A percentile compares a stretch with the other conserved stretches of the same genome.
Conservation (phyloP, 2,113 vertebrate species). For the Hemichromis elongatus region DNA sequence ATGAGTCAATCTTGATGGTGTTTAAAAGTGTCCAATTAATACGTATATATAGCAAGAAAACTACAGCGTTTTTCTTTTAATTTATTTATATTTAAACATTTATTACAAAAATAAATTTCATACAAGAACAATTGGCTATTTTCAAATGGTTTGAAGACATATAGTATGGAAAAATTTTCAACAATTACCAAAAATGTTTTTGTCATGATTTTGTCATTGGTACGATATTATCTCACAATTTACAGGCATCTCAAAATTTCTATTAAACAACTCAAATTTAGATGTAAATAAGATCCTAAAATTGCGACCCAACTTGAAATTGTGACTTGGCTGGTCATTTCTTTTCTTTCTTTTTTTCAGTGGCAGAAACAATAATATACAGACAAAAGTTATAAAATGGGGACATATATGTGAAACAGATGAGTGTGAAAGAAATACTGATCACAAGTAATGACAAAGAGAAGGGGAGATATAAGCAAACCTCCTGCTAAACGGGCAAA, state of each 20-base stretch:
- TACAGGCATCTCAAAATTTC: not conserved
- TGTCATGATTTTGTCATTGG: not conserved
- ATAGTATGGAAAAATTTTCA: not conserved
- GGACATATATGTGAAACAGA: not conserved
- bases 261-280: not conserved
- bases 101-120: slow-evolving; percentile 31
- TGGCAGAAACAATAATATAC: not conserved
- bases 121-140: slow-evolving; percentile 9
- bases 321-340: not conserved
- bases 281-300: not conserved
- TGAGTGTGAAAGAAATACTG: not conserved
- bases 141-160: not conserved
- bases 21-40: not conserved
- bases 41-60: not conserved
- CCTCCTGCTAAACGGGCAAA: not conserved
- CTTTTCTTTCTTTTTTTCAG: not conserved
- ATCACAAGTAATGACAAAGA: not conserved
- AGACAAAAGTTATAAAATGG: not conserved
- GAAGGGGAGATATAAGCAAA: not conserved
- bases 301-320: not conserved
- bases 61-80: not conserved
- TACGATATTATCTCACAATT: not conserved
- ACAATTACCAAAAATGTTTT: not conserved
- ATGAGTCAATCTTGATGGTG: not conserved
- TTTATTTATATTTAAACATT: slow-evolving; percentile 3